phyloP scores from a whole-genome alignment of 2,888 invertebrate genomes.

The Chymomyza amoena region DNA sequence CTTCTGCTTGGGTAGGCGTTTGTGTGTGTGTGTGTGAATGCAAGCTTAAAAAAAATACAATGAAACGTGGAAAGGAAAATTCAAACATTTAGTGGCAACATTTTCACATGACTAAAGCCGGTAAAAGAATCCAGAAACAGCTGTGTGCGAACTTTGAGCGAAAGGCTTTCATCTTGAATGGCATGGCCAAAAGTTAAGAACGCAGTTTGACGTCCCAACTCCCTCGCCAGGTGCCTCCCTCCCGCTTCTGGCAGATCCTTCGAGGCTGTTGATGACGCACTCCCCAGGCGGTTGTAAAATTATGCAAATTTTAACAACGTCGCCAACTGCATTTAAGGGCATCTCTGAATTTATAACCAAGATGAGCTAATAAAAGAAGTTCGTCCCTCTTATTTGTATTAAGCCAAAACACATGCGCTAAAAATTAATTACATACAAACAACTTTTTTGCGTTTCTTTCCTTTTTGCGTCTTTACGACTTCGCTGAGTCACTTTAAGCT shows the following conservation, averaged over 20 bases:
- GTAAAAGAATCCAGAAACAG: slow-evolving; percentile 29
- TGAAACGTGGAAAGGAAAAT: not conserved
- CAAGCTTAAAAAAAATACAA: slow-evolving; percentile 10
- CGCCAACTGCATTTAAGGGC: slow-evolving; percentile 11
- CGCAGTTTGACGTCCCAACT: slow-evolving; percentile 48
- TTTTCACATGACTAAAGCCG: slow-evolving; percentile 52
- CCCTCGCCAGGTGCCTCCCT: slow-evolving; percentile 1
- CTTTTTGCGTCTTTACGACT: not conserved
- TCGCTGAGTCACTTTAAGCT: not conserved
- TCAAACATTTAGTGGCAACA: slow-evolving; percentile 8
- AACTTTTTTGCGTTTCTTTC: not conserved
- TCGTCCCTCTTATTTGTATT: not conserved
- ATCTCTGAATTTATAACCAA: not conserved
- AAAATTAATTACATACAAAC: not conserved
- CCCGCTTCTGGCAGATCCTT: too few species aligned
- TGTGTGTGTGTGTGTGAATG: slow-evolving; percentile 33
- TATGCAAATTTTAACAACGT: slow-evolving; percentile 44
- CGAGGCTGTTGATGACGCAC: slow-evolving; percentile 37
- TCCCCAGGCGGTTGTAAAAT: slow-evolving; percentile 53
- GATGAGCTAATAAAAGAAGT: not conserved
- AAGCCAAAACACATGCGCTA: not conserved
- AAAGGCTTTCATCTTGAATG: not conserved
- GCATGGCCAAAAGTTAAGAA: not conserved
- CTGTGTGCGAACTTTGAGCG: slow-evolving; percentile 44
- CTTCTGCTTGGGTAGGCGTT: not conserved